Percentiles rank a stretch among this genome's conserved stretches.
Evolutionary conservation across 2,113 vertebrate species (phyloP).

Genomic region (Trematocara unimaculatum): DNA sequence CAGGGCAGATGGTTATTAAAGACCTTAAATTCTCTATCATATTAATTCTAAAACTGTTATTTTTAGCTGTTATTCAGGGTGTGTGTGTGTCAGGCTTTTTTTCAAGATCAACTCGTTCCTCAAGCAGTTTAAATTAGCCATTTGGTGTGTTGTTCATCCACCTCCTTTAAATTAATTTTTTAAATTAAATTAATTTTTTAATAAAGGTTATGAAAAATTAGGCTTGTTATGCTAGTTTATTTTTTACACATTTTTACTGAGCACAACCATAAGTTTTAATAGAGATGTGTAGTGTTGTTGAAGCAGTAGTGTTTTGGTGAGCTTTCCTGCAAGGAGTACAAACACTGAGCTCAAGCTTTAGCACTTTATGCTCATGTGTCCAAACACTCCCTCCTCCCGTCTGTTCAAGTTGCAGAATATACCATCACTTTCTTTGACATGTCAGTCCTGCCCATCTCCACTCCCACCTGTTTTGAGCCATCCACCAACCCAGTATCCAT

Average conservation of each 20-base stretch:
- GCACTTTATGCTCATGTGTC: neutral
- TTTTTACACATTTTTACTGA: neutral
- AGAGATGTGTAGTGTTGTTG: neutral
- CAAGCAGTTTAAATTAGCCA: conserved; percentile 10
- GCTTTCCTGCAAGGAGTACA: neutral
- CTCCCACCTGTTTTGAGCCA: neutral
- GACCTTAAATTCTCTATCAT: neutral
- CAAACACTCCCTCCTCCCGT: neutral
- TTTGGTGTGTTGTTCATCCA: neutral
- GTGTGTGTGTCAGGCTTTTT: neutral
- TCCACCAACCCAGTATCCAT: neutral
- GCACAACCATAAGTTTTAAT: neutral
- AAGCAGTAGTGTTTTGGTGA: neutral
- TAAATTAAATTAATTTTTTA: accelerated
- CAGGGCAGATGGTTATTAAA: neutral
- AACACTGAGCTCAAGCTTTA: neutral
- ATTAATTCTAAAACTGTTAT: neutral
- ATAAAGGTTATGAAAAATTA: neutral
- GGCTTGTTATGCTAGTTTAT: neutral
- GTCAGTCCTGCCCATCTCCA: neutral
- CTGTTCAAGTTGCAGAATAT: neutral
- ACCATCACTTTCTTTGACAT: neutral
- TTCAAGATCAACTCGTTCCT: neutral
- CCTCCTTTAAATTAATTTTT: neutral
- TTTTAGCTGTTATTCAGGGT: neutral